Base-by-base conservation (phyloP, 2,888 invertebrate genomes). In the Pristionchus japonicus region DNA sequence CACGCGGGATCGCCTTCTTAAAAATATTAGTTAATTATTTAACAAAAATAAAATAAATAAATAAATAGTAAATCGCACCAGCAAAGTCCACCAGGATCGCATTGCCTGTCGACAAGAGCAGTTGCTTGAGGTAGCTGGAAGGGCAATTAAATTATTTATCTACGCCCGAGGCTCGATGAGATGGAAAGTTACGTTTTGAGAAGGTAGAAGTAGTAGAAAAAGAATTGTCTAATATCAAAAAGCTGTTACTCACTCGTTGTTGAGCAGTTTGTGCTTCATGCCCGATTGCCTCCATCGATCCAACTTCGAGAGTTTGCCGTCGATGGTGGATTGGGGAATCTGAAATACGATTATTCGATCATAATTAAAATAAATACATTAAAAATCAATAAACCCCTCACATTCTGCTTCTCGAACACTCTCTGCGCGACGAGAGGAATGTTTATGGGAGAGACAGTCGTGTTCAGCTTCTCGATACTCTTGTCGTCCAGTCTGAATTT, bases 271-370 rank as follows among this genome's bases (percentile, higher is more conserved):
- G 89, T 93, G 92, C 89, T 93, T 93, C 93, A 94, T 93, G n/a
- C 93, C 94, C 11, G 93, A 92, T 88, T 93, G 94, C 13, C 94
- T 89, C 93, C 93, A 92, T 67, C 93, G 88, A 84, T 94, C 94
- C 90, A 94, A 89, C 52, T 92, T 92, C 17, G 89, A 17, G 34
- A 89, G 88, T 89, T 93, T 94, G 52, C 91, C 90, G 20, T 90
- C 89, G 31, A 93, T 67, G 17, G 90, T 88, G 11, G 67, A 64
- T n/a, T 67, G 61, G 3, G 61, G 17, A 49, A 67, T 88, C 82
- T 88, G 47, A 27, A 77, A 40, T 31, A 52, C 47, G 17, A 34
- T 23, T 27, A 17, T 34, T 9, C 34, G n/a, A n/a, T n/a, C n/a
- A n/a, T n/a, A n/a, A n/a, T n/a, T n/a, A n/a, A n/a, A n/a, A 57